These are phyloP conservation scores for Anoplolepis gracilipes DNA, from an alignment of 1,140 invertebrate genomes.

Conservation along the genomic window DNA sequence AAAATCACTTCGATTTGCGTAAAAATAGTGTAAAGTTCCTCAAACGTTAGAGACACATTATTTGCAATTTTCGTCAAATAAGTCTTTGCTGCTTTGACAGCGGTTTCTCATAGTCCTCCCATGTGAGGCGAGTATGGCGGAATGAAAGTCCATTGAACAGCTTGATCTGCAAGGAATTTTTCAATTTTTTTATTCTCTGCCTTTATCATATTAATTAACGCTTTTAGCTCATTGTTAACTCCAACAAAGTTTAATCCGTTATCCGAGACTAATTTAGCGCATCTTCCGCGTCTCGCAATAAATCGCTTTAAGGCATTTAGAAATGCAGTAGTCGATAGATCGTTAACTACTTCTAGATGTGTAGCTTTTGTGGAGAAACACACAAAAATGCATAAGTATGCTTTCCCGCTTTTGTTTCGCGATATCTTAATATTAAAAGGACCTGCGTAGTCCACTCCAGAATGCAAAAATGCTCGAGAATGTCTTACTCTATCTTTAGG, in stretches of 20 bases:
- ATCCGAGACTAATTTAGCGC: too few relatives aligned
- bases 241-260: slow-evolving; percentile 14
- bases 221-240: background rate
- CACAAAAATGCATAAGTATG: slow-evolving; percentile 1
- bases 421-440: background rate
- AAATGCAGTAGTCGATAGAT: too few relatives aligned
- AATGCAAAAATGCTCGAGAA: background rate
- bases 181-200: background rate
- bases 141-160: background rate
- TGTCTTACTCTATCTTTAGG: background rate
- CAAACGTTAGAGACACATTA: background rate
- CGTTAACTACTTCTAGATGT: too few relatives aligned
- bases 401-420: background rate
- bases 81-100: background rate
- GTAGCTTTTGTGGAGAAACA: slow-evolving; percentile 1
- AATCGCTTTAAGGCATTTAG: too few relatives aligned
- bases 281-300: too few relatives aligned
- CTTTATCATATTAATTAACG: background rate
- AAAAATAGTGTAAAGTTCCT: background rate
- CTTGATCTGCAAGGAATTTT: background rate
- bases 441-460: background rate
- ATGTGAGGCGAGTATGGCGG: background rate
- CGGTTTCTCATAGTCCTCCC: slow-evolving; percentile 3
- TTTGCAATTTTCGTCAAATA: background rate
- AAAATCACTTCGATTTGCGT: background rate